These are phyloP conservation scores for Tamandua tetradactyla DNA, from an alignment of 2,797 vertebrate genomes.

Conservation along the genomic window DNA sequence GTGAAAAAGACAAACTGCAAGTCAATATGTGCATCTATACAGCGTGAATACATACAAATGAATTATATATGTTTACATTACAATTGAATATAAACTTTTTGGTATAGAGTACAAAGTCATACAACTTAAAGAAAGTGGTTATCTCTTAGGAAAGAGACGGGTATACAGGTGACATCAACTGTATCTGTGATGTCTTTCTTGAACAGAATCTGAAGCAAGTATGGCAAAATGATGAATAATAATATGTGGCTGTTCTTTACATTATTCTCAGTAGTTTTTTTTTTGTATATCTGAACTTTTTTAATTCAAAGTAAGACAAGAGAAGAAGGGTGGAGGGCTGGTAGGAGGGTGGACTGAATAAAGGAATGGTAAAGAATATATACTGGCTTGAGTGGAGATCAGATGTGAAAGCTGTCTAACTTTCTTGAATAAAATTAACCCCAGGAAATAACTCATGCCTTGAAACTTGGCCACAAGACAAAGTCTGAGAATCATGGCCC, in stretches of 20 bases:
- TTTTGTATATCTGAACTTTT: not conserved
- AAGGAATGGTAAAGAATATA: not conserved
- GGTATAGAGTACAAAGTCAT: not conserved
- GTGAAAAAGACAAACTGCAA: not conserved
- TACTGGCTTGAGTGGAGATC: not conserved
- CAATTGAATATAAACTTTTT: not conserved
- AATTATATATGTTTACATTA: not conserved
- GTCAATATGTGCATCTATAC: not conserved
- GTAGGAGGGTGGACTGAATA: not conserved
- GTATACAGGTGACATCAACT: not conserved
- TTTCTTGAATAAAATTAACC: slow-evolving; percentile 32
- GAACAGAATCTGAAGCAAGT: not conserved
- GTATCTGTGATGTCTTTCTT: not conserved
- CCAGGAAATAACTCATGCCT: not conserved
- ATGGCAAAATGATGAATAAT: not conserved
- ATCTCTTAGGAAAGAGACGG: not conserved
- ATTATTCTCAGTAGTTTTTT: not conserved
- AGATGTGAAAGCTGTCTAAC: not conserved
- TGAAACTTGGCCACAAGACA: slow-evolving; percentile 15
- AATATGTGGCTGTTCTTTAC: not conserved
- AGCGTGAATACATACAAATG: not conserved
- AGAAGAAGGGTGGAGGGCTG: not conserved
- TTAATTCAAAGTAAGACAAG: not conserved
- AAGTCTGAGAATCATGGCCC: not conserved
- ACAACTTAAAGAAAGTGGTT: not conserved